A percentile compares a stretch with the other conserved stretches of the same genome.
Evolutionary conservation across 2,797 vertebrate genomes (phyloP).

Genomic region (Paguma larvata): DNA sequence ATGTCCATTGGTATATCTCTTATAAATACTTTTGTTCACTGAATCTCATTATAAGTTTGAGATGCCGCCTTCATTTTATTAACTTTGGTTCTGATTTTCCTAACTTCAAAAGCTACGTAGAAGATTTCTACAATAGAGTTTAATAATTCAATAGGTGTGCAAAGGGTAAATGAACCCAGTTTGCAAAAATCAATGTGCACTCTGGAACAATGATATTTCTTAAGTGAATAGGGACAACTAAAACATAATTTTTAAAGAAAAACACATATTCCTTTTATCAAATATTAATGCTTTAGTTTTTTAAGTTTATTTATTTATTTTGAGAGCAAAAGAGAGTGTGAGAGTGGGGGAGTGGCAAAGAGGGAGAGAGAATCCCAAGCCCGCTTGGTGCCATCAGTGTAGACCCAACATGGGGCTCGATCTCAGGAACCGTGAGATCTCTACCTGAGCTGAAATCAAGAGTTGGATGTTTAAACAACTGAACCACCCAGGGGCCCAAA

Average conservation of each 20-base stretch:
- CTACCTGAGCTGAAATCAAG: too few relatives aligned
- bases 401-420: too few relatives aligned
- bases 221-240: background rate
- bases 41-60: conserved; percentile 25
- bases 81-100: conserved; percentile 43
- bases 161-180: background rate
- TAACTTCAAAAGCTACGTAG: conserved; percentile 29
- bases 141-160: background rate
- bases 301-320: too few relatives aligned
- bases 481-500: background rate
- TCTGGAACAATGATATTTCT: background rate
- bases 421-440: too few relatives aligned
- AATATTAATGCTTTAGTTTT: background rate
- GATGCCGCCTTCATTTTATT: conserved; percentile 14
- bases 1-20: background rate
- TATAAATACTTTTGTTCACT: conserved; percentile 58
- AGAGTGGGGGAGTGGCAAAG: too few relatives aligned
- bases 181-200: background rate
- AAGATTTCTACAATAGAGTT: background rate
- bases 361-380: too few relatives aligned
- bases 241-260: background rate
- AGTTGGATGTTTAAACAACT: too few relatives aligned
- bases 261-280: background rate
- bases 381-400: too few relatives aligned
- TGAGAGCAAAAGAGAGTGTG: too few relatives aligned